Conservation (phyloP, 92 coral and sea anemone genomes). For the Palythoa caribaeorum region DNA sequence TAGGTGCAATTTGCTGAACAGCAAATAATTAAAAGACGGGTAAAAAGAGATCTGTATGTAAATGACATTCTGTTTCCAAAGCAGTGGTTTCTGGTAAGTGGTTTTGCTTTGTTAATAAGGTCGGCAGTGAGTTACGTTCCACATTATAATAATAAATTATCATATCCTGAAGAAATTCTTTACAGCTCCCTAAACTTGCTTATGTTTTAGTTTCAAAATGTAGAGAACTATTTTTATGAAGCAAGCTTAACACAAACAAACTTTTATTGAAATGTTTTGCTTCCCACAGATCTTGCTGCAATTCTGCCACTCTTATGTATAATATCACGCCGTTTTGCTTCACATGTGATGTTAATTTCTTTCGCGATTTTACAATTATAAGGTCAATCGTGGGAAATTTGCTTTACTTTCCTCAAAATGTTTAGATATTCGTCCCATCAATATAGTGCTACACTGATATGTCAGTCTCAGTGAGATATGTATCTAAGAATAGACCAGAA, state of each 20-base stretch:
- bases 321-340: neutral
- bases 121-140: neutral
- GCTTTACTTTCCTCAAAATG: neutral
- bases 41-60: conserved; percentile 71
- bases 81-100: conserved; percentile 96
- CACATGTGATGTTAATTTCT: no score
- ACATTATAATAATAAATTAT: no score
- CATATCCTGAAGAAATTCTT: neutral
- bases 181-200: neutral
- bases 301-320: neutral
- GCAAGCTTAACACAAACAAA: neutral
- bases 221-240: neutral
- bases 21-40: conserved; percentile 87
- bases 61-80: conserved; percentile 77
- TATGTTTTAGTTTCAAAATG: neutral
- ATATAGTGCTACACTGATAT: conserved; percentile 13
- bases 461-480: no score
- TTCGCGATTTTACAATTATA: no score
- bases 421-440: neutral
- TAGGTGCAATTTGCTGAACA: conserved; percentile 97
- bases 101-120: neutral
- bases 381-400: no score
- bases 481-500: neutral
- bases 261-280: neutral
- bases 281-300: no score